Evolutionary conservation across 2,113 vertebrate genomes (phyloP), one percentile per base, ranked within the genome.

Genomic region (Puffinus mauretanicus): DNA sequence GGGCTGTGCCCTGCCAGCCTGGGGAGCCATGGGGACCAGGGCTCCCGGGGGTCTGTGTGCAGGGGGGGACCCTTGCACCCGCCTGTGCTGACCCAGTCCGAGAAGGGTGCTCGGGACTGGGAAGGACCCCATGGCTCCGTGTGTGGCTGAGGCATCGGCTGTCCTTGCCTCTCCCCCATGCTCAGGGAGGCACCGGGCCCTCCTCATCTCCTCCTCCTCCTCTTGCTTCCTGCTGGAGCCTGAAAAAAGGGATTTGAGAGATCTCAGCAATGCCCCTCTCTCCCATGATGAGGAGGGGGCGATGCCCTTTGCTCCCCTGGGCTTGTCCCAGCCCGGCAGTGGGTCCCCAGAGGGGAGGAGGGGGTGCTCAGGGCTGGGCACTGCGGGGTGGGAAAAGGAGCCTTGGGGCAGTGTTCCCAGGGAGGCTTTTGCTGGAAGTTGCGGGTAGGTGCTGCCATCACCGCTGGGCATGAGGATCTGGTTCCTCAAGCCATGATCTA

Each of bases 121-220:
- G 30, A 49, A 21, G 64, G 30, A 42, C 14, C 58, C 66, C 18
- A 4, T 6, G 38, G 67, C 60, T 26, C 51, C 3, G 1, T 2
- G 38, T 3, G 55, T 0, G 46, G 54, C 49, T 47, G 73, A 52
- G 60, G 14, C 72, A 10, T 21, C 1, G 13, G 10, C 55, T 40
- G 83, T 12, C 46, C 57, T 75, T n/a, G 0, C 29, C 61, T 51
- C n/a, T 60, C 52, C 80, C 51, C 0, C 2, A 2, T 0, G 58
- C 18, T 19, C 57, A 36, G 77, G 22, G 6, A 27, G 71, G 44
- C 4, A 1, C 18, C 1, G 4, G 15, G 34, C 12, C 26, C 38
- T 5, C 27, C 38, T 60, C 57, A 29, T 26, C n/a, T 38, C 60
- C 24, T 61, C 60, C 32, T 60, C 26, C 75, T 67, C 55, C 34